These are phyloP conservation scores for Sciurus vulgaris DNA, from an alignment of 2,797 vertebrate genomes.

Conservation along the genomic window DNA sequence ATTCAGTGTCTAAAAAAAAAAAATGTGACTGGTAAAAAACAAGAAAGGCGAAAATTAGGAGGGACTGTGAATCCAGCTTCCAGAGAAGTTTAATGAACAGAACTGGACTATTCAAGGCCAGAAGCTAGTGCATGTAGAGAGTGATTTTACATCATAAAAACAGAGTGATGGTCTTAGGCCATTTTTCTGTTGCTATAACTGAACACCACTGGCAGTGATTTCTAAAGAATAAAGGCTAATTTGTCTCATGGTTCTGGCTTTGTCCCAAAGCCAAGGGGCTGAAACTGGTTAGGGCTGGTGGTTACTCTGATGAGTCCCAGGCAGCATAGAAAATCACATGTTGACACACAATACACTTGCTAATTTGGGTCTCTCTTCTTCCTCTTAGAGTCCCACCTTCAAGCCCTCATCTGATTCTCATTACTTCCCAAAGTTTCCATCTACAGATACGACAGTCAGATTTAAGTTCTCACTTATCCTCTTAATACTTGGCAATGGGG, in stretches of 20 bases:
- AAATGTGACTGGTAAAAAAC: neutral
- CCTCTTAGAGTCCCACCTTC: too few species aligned
- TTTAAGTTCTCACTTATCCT: too few species aligned
- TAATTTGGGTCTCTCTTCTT: neutral
- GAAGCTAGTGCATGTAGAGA: neutral
- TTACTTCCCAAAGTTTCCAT: neutral
- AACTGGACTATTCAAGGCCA: neutral
- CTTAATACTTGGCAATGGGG: neutral
- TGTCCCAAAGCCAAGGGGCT: neutral
- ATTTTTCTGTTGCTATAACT: neutral
- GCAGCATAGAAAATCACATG: neutral
- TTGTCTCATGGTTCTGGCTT: neutral
- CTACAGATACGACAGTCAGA: neutral
- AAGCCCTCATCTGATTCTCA: neutral
- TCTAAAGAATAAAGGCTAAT: neutral
- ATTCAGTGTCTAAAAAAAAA: neutral
- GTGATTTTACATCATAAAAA: neutral
- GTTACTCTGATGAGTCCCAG: neutral
- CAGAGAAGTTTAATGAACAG: neutral
- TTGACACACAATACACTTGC: neutral
- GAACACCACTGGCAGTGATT: neutral
- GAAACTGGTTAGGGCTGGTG: neutral
- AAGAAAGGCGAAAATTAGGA: neutral
- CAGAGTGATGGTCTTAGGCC: neutral
- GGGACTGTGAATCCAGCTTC: neutral